Evolutionary conservation across 2,888 invertebrate species (phyloP).

Genomic region (Monopis laevigella): DNA sequence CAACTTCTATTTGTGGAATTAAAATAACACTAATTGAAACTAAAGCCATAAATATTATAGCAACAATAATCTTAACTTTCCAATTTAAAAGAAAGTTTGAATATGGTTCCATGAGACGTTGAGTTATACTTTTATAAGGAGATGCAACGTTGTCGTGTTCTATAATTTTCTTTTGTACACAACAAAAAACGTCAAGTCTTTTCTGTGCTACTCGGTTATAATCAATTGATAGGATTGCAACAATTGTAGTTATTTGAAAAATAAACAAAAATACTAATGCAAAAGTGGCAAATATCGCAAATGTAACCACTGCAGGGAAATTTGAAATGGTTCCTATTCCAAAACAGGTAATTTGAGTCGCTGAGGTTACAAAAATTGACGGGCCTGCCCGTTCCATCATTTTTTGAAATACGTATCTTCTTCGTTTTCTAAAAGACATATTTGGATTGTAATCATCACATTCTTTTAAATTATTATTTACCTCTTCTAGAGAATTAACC

Average conservation of each 20-base stretch:
- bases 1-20: slow-evolving; percentile 80
- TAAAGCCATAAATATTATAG: slow-evolving; percentile 75
- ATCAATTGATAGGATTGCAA: slow-evolving; percentile 85
- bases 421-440: slow-evolving; percentile 37
- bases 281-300: slow-evolving; percentile 87
- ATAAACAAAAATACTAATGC: slow-evolving; percentile 86
- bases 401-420: slow-evolving; percentile 68
- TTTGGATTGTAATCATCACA: slow-evolving; percentile 45
- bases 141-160: slow-evolving; percentile 46
- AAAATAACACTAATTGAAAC: slow-evolving; percentile 75
- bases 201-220: slow-evolving; percentile 71
- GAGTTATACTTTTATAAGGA: slow-evolving; percentile 35
- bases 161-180: slow-evolving; percentile 61
- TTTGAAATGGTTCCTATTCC: slow-evolving; percentile 84
- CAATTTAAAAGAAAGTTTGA: slow-evolving; percentile 41
- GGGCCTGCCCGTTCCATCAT: slow-evolving; percentile 86
- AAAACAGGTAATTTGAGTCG: slow-evolving; percentile 89
- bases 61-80: slow-evolving; percentile 62
- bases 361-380: slow-evolving; percentile 87
- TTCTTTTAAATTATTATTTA: slow-evolving; percentile 39
- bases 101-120: slow-evolving; percentile 48
- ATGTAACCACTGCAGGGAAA: slow-evolving; percentile 93
- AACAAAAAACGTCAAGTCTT: slow-evolving; percentile 82
- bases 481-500: slow-evolving; percentile 79
- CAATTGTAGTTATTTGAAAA: slow-evolving; percentile 89